phyloP scores from a whole-genome alignment of 2,888 invertebrate genomes.

The Drosophila neonasuta region DNA sequence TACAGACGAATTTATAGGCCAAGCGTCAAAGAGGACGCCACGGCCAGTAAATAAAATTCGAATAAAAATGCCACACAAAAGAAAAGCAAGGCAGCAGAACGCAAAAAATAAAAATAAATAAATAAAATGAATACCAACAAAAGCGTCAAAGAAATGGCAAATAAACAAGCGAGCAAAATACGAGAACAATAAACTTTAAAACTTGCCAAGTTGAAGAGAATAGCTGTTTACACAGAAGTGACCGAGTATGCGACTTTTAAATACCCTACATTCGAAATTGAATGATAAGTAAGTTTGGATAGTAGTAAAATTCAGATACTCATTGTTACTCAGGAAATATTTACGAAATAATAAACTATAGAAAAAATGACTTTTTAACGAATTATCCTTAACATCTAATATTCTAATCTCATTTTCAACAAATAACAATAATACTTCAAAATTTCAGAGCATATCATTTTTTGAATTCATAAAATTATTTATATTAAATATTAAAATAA shows the following conservation, averaged over 20 bases:
- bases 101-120: constrained; percentile 41
- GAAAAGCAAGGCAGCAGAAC: constrained; percentile 5
- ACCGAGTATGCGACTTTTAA: background rate
- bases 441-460: too few species aligned
- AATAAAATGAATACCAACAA: constrained; percentile 48
- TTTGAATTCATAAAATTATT: too few species aligned
- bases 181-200: constrained; percentile 57
- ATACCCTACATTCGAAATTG: constrained; percentile 36
- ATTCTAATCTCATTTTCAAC: too few species aligned
- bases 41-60: constrained; percentile 72
- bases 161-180: constrained; percentile 62
- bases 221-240: constrained; percentile 2
- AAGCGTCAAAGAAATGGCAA: constrained; percentile 75
- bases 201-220: constrained; percentile 50
- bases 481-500: too few species aligned
- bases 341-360: background rate
- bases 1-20: constrained; percentile 66
- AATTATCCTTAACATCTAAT: too few species aligned
- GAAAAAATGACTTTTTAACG: too few species aligned
- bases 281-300: too few species aligned
- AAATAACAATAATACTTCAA: too few species aligned
- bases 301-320: background rate
- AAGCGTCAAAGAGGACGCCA: constrained; percentile 22
- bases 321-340: background rate
- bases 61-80: constrained; percentile 74